Evolutionary conservation across 1,140 invertebrate species (phyloP).

Genomic region (Leptestheria dahalacensis): DNA sequence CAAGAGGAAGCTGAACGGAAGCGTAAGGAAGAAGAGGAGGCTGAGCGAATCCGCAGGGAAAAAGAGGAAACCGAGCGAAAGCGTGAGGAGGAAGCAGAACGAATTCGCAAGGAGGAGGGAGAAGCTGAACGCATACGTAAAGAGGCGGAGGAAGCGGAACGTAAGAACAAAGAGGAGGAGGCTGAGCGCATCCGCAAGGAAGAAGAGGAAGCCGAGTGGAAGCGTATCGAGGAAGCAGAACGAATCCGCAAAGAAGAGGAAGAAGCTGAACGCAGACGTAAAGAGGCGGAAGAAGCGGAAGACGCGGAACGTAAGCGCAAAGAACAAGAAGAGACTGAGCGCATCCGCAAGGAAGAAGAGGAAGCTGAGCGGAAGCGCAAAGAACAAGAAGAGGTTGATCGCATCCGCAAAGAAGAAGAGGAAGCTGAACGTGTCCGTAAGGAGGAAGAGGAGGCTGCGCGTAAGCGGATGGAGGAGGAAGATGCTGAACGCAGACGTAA

Average conservation of each 20-base stretch:
- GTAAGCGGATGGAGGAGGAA: constrained; percentile 19
- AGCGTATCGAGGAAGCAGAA: constrained; percentile 1
- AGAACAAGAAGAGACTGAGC: constrained; percentile 19
- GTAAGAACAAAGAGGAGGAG: constrained; percentile 8
- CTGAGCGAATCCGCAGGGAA: constrained; percentile 8
- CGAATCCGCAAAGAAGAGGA: constrained; percentile 14
- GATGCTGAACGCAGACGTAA: constrained; percentile 17
- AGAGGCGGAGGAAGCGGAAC: constrained; percentile 17
- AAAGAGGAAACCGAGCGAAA: constrained; percentile 5
- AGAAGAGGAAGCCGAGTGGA: constrained; percentile 10
- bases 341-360: constrained; percentile 5
- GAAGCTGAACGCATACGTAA: constrained; percentile 5
- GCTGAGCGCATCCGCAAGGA: background rate
- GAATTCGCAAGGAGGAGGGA: constrained; percentile 11
- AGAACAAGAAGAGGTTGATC: constrained; percentile 8
- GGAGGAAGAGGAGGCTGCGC: constrained; percentile 21
- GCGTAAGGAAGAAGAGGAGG: constrained; percentile 8
- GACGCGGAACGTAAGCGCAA: constrained; percentile 19
- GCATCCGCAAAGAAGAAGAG: constrained; percentile 9
- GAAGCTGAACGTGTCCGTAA: constrained; percentile 16
- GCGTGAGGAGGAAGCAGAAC: constrained; percentile 6
- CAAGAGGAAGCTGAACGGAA: background rate
- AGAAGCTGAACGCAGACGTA: background rate
- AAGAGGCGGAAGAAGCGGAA: constrained; percentile 19
- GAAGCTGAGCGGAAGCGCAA: constrained; percentile 1